A percentile compares a stretch with the other conserved stretches of the same genome.
Conservation (phyloP, 1,140 invertebrate genomes). For the Heliconius eleuchia region DNA sequence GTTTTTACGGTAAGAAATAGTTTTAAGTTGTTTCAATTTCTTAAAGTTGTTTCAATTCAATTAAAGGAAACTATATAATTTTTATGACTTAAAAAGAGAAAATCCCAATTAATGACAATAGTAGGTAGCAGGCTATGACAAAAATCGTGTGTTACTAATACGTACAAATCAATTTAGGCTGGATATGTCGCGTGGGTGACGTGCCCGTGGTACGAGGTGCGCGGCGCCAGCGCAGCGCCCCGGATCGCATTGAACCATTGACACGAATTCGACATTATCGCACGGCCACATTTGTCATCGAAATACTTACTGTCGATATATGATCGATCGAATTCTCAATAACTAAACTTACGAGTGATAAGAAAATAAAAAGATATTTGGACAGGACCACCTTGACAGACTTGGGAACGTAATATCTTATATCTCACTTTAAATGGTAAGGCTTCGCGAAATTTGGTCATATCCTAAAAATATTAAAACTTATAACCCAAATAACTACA, state of each 20-base stretch:
- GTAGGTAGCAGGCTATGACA: neutral
- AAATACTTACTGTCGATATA: slow-evolving; percentile 55
- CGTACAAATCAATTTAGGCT: slow-evolving; percentile 20
- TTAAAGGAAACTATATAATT: neutral
- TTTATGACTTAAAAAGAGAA: neutral
- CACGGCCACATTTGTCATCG: slow-evolving; percentile 52
- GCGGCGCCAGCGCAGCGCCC: slow-evolving; percentile 20
- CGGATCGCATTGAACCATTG: slow-evolving; percentile 58
- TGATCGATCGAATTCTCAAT: slow-evolving; percentile 39
- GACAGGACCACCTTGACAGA: slow-evolving; percentile 41
- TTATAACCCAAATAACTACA: slow-evolving; percentile 10
- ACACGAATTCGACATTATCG: slow-evolving; percentile 58
- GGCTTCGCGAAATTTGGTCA: slow-evolving; percentile 32
- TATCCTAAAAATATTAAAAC: slow-evolving; percentile 28
- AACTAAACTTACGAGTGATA: slow-evolving; percentile 35
- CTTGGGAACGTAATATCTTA: slow-evolving; percentile 33
- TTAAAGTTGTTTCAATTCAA: too few relatives aligned
- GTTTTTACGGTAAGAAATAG: slow-evolving; percentile 63
- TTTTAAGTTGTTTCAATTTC: neutral
- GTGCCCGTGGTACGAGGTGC: slow-evolving; percentile 11
- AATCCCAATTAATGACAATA: neutral
- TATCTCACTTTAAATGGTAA: slow-evolving; percentile 35
- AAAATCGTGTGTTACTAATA: slow-evolving; percentile 16
- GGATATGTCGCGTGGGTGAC: slow-evolving; percentile 27
- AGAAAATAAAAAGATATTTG: slow-evolving; percentile 23